phyloP scores from a whole-genome alignment of 2,888 invertebrate genomes.

The Periphyllus acericola region DNA sequence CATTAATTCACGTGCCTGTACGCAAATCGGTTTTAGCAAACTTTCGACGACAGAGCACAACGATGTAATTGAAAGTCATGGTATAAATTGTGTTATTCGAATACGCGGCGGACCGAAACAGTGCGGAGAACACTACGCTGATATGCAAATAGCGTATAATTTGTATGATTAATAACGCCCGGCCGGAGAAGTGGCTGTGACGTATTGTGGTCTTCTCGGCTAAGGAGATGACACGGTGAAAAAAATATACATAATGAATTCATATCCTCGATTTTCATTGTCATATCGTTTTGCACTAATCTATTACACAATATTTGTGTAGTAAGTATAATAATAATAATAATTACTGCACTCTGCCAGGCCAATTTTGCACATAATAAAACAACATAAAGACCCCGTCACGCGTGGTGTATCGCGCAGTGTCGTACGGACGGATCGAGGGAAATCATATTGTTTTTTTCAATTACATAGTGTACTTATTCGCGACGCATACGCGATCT shows the following conservation, averaged over 20 bases:
- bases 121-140: not conserved
- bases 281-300: not conserved
- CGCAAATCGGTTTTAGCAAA: not conserved
- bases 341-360: not conserved
- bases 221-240: constrained; percentile 20
- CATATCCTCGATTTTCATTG: not conserved
- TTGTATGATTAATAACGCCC: not conserved
- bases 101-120: not conserved
- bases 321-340: not conserved
- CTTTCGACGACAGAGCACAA: not conserved
- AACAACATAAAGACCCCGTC: not conserved
- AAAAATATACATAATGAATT: not conserved
- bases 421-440: not conserved
- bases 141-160: not conserved
- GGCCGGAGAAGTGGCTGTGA: not conserved
- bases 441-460: not conserved
- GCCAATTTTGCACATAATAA: not conserved
- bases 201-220: not conserved
- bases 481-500: too few species aligned
- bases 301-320: not conserved
- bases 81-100: not conserved
- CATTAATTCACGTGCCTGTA: too few species aligned
- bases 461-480: not conserved
- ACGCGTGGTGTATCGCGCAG: not conserved
- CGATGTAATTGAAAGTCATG: not conserved